Evolutionary conservation across 2,797 vertebrate genomes (phyloP), one percentile per base, ranked within the genome.

Genomic region (Brotogeris chrysoptera): DNA sequence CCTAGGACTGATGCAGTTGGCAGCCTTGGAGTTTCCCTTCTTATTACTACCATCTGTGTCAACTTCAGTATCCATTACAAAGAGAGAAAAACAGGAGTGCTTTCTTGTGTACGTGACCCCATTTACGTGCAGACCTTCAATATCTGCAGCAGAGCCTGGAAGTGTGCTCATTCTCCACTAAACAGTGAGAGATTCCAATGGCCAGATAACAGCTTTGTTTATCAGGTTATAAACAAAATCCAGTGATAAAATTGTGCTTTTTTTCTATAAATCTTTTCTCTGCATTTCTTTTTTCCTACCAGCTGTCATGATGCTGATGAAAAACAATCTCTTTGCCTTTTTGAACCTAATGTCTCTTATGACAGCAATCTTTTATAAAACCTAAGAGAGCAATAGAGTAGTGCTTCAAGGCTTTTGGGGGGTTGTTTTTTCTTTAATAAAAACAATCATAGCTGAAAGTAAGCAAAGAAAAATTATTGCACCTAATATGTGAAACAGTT

Each of bases 21-120:
- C 96, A 97, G 64, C 21, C 30, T 79, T 80, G 52, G 68, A 88
- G 71, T 76, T 93, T 88, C 84, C 55, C 55, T 96, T 53, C 66
- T 97, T 92, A 95, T 97, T 97, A 86, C 72, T 97, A 95, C 94
- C 95, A 96, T 97, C 91, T 97, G 95, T 97, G 96, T 97, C 96
- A 97, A 93, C 91, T 95, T 87, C 86, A 90, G 71, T 77, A 81
- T 94, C 59, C 18, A 14, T 80, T 88, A 53, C 44, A 53, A 84
- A 85, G 27, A 90, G 36, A 57, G 59, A 80, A 53, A 72, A 61
- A 19, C 19, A 84, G 52, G 36, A 91, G 47, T 11, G 25, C 38
- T 39, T 71, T 86, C 69, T 73, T 88, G 90, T 55, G 30, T 95
- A 94, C 46, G 32, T 97, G 92, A 95, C 66, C 91, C 41, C 0